These are phyloP conservation scores for Apodemus sylvaticus DNA, from an alignment of 2,113 vertebrate species.

Conservation along the genomic window DNA sequence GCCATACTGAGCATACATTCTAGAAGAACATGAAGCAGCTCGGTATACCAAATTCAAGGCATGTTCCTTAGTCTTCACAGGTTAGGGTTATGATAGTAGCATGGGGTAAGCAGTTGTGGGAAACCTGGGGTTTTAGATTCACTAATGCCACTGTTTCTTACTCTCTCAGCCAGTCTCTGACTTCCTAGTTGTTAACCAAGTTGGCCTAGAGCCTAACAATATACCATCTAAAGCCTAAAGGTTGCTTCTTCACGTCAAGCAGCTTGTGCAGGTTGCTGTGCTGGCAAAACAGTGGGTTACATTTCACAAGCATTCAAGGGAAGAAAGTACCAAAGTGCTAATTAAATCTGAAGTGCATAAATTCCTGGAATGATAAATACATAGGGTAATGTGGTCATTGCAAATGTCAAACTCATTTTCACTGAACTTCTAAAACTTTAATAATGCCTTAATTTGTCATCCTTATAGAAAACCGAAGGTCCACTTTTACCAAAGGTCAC, in stretches of 20 bases:
- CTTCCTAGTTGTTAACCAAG: background rate
- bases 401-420: conserved; percentile 71
- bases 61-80: background rate
- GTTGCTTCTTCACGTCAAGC: background rate
- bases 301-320: background rate
- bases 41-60: background rate
- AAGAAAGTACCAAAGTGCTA: conserved; percentile 57
- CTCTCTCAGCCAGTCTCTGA: background rate
- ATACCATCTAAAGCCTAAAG: background rate
- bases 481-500: conserved; percentile 46
- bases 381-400: conserved; percentile 21
- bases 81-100: background rate
- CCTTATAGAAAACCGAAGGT: conserved; percentile 12
- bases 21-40: background rate
- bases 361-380: conserved; percentile 45
- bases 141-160: background rate
- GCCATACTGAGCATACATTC: conserved; percentile 1
- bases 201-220: background rate
- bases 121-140: background rate
- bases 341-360: conserved; percentile 57
- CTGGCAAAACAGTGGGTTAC: background rate
- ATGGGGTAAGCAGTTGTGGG: background rate
- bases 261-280: background rate
- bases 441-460: conserved; percentile 68
- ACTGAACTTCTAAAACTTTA: conserved; percentile 63